phyloP scores from a whole-genome alignment of 2,113 vertebrate species.

The Cheirogaleus medius region DNA sequence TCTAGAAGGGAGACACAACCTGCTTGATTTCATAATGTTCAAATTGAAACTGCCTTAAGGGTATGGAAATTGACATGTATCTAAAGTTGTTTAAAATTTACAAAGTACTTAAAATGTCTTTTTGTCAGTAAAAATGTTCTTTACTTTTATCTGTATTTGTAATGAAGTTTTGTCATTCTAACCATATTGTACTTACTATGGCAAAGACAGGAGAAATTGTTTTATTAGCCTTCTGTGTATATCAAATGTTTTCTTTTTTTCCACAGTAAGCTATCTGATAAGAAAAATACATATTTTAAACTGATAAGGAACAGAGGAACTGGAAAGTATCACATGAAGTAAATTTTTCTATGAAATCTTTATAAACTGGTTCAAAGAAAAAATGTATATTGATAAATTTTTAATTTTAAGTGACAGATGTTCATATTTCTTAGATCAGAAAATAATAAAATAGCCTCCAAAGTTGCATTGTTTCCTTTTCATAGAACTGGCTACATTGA shows the following conservation, averaged over 20 bases:
- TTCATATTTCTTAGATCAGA: not conserved
- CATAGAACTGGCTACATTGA: not conserved
- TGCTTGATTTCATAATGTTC: constrained; percentile 38
- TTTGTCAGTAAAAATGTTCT: constrained; percentile 45
- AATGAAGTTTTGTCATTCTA: constrained; percentile 1
- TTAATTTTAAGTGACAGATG: not conserved
- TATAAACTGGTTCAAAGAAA: not conserved
- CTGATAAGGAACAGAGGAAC: not conserved
- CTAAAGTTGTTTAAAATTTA: constrained; percentile 61
- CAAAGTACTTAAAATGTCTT: constrained; percentile 15
- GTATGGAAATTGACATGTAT: not conserved
- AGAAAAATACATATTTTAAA: not conserved
- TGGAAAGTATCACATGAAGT: not conserved
- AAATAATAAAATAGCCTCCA: not conserved
- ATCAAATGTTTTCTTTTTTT: not conserved
- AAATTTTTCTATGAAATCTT: not conserved
- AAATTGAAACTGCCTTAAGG: constrained; percentile 30
- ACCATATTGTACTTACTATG: not conserved
- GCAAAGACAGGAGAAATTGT: not conserved
- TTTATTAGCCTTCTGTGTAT: not conserved
- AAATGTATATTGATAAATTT: not conserved
- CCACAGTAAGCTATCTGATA: not conserved
- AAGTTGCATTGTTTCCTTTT: not conserved
- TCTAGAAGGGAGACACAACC: constrained; percentile 25
- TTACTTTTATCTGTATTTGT: constrained; percentile 18